Evolutionary conservation across 2,888 invertebrate species (phyloP), one percentile per base, ranked within the genome.

Genomic region (Adelphocoris suturalis): DNA sequence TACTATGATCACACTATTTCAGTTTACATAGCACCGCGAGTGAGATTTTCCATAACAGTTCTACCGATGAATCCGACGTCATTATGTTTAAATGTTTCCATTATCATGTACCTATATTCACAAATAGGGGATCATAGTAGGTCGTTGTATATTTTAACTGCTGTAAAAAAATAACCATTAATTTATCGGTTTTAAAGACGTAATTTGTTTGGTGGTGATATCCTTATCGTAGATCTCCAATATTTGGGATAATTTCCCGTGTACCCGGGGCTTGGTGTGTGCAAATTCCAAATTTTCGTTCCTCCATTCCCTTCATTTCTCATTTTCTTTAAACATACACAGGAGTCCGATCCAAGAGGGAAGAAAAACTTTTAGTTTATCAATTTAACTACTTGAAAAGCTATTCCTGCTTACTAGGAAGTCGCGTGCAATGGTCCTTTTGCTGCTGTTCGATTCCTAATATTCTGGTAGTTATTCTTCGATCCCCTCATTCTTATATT

Each of bases 221-320:
- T 90, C 89, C 90, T 90, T 90, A 88, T 90, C 88, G 90, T 90
- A 90, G 88, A 84, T 55, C 19, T 76, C 57, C 16, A 57, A 57
- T 57, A 57, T 52, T 52, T 13, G 19, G 57, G 57, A n/a, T 57
- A n/a, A n/a, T 57, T 57, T n/a, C n/a, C n/a, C 0, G 5, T 57
- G 16, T 14, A 57, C n/a, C 7, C 57, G 19, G n/a, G 57, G 57
- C 57, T 57, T n/a, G 57, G 57, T 16, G 16, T n/a, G 57, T 57
- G 76, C 28, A 76, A 76, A 27, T 5, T 27, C 76, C 9, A 37
- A 19, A 76, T 76, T 19, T 76, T 27, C 28, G 23, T 76, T 3
- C 3, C 55, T 16, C 55, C 16, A 16, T 55, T 13, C 16, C 55
- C 55, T 55, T n/a, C 9, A 52, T 57, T n/a, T n/a, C 7, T 78